A percentile compares a stretch with the other conserved stretches of the same genome.
These are phyloP conservation scores for Rambutsinella grinnellia DNA, from an alignment of 2,888 invertebrate genomes.

Conservation along the genomic window DNA sequence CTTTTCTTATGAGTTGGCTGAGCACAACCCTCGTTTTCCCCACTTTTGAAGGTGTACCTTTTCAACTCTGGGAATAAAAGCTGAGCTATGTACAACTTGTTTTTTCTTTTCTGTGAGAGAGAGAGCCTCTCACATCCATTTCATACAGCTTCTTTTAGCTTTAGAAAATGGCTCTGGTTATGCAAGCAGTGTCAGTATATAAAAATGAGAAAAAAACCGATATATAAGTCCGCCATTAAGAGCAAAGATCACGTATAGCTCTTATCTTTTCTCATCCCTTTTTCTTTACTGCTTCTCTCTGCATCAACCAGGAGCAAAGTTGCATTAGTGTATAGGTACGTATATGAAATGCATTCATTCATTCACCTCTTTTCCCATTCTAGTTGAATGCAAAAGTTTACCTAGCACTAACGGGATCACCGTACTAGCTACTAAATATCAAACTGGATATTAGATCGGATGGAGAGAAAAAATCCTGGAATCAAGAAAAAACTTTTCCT, in stretches of 20 bases:
- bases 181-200: constrained; percentile 30
- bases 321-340: constrained; percentile 27
- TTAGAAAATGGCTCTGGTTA: not conserved
- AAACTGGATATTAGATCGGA: constrained; percentile 20
- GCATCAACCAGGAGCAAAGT: not conserved
- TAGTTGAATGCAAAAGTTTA: constrained; percentile 32
- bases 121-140: no score
- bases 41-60: not conserved
- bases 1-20: constrained; percentile 24
- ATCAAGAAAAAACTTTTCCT: not conserved
- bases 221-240: constrained; percentile 66
- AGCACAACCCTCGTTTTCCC: constrained; percentile 9
- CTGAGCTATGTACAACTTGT: no score
- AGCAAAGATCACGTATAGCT: constrained; percentile 66
- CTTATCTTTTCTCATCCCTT: constrained; percentile 61
- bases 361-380: constrained; percentile 3
- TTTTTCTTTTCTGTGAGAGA: no score
- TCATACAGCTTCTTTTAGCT: not conserved
- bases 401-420: constrained; percentile 9
- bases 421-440: constrained; percentile 10
- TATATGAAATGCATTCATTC: constrained; percentile 44
- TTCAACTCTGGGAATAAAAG: no score
- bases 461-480: constrained; percentile 39
- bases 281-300: constrained; percentile 27
- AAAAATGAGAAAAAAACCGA: constrained; percentile 28